A percentile compares a stretch with the other conserved stretches of the same genome.
phyloP scores from a whole-genome alignment of 2,113 vertebrate genomes.

The Amphiprion ocellaris region DNA sequence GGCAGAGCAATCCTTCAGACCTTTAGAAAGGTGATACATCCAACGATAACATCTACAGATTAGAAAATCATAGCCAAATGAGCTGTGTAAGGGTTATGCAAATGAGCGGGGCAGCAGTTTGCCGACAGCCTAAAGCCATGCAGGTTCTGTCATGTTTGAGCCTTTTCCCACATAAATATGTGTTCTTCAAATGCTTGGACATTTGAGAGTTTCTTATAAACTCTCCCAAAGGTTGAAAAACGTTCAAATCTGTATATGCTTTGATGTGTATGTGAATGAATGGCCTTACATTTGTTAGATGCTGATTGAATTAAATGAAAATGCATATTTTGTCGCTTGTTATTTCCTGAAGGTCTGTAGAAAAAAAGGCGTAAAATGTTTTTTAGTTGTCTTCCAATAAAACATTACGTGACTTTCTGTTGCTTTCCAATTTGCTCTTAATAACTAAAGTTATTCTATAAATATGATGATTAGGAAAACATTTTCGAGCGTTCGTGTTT shows the following conservation, averaged over 20 bases:
- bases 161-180: neutral
- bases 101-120: slow-evolving; percentile 42
- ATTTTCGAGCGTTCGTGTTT: slow-evolving; percentile 18
- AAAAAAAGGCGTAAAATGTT: slow-evolving; percentile 8
- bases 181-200: neutral
- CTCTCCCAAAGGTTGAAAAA: slow-evolving; percentile 8
- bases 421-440: slow-evolving; percentile 14
- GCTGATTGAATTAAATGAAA: slow-evolving; percentile 17
- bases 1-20: slow-evolving; percentile 51
- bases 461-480: slow-evolving; percentile 13
- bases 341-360: slow-evolving; percentile 26
- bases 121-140: slow-evolving; percentile 11
- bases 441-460: slow-evolving; percentile 33
- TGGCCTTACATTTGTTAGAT: slow-evolving; percentile 4
- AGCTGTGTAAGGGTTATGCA: slow-evolving; percentile 64
- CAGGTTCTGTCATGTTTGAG: slow-evolving; percentile 27
- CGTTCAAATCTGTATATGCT: neutral
- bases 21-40: slow-evolving; percentile 46
- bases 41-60: slow-evolving; percentile 45
- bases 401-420: neutral
- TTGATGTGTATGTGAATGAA: slow-evolving; percentile 20
- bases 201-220: neutral
- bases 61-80: slow-evolving; percentile 52
- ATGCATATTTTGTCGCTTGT: slow-evolving; percentile 12
- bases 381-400: slow-evolving; percentile 1